Percentiles rank a stretch among this genome's conserved stretches.
These are phyloP conservation scores for Stylophora pistillata DNA, from an alignment of 64 coral and sea anemone species.

Conservation along the genomic window DNA sequence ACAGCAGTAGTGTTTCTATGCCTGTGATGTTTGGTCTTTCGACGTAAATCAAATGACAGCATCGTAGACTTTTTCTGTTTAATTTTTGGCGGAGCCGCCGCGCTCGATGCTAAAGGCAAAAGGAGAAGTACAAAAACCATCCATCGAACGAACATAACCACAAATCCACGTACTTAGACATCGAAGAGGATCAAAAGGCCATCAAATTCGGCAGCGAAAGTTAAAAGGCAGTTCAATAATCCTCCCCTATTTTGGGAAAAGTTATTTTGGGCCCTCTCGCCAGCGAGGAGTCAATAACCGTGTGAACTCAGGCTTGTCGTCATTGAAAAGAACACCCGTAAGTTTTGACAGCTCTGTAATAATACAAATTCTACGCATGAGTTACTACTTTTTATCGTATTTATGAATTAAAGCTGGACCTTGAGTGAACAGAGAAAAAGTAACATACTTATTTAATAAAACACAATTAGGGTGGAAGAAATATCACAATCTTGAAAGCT, in stretches of 20 bases:
- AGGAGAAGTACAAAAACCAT: background rate
- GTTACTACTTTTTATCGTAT: background rate
- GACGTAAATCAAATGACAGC: constrained; percentile 68
- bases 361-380: constrained; percentile 14
- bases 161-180: constrained; percentile 24
- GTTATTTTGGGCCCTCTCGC: constrained; percentile 31
- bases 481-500: too few relatives aligned
- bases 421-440: too few relatives aligned
- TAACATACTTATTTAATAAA: too few relatives aligned
- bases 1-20: background rate
- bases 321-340: constrained; percentile 29
- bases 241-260: background rate
- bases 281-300: background rate
- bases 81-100: background rate
- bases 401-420: too few relatives aligned
- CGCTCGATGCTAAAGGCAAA: background rate
- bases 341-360: constrained; percentile 5
- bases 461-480: too few relatives aligned
- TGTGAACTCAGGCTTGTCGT: constrained; percentile 65
- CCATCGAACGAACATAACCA: constrained; percentile 65
- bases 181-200: constrained; percentile 17
- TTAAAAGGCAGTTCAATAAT: background rate
- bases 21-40: constrained; percentile 79
- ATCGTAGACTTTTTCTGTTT: constrained; percentile 55
- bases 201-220: background rate